Evolutionary conservation across 2,797 vertebrate species (phyloP).

Genomic region (Siniperca undulata): DNA sequence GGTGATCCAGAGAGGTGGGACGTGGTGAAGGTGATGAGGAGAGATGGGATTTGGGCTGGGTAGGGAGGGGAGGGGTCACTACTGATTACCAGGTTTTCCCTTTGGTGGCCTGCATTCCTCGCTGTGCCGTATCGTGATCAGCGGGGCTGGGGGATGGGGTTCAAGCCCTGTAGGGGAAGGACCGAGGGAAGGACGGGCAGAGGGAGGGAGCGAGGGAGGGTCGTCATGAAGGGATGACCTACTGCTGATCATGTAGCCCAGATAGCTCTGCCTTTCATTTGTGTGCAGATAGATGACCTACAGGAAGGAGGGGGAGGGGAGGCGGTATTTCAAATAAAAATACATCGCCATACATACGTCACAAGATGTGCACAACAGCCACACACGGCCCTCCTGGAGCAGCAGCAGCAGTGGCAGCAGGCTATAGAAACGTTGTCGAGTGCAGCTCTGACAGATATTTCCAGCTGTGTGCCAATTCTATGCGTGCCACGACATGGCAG

Average conservation of each 20-base stretch:
- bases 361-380: constrained; percentile 53
- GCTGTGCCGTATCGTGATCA: constrained; percentile 55
- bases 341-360: constrained; percentile 31
- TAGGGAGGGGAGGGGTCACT: constrained; percentile 50
- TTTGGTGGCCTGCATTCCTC: constrained; percentile 75
- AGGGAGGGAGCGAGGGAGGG: constrained; percentile 24
- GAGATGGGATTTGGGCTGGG: constrained; percentile 59
- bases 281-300: constrained; percentile 40
- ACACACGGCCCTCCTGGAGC: constrained; percentile 1
- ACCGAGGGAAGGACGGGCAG: constrained; percentile 43
- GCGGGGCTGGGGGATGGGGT: constrained; percentile 54
- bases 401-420: background rate
- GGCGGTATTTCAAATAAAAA: background rate
- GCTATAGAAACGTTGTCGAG: background rate
- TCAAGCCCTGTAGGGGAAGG: constrained; percentile 54
- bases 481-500: background rate
- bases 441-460: constrained; percentile 3
- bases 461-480: constrained; percentile 16
- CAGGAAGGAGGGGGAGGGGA: constrained; percentile 58
- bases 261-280: constrained; percentile 44
- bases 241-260: constrained; percentile 51
- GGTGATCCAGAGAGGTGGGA: constrained; percentile 30
- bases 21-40: constrained; percentile 21
- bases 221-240: constrained; percentile 61
- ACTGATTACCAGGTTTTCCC: constrained; percentile 67